Percentiles rank a stretch among this genome's conserved stretches.
phyloP scores from a whole-genome alignment of 2,113 vertebrate genomes.

The Pelobates fuscus region DNA sequence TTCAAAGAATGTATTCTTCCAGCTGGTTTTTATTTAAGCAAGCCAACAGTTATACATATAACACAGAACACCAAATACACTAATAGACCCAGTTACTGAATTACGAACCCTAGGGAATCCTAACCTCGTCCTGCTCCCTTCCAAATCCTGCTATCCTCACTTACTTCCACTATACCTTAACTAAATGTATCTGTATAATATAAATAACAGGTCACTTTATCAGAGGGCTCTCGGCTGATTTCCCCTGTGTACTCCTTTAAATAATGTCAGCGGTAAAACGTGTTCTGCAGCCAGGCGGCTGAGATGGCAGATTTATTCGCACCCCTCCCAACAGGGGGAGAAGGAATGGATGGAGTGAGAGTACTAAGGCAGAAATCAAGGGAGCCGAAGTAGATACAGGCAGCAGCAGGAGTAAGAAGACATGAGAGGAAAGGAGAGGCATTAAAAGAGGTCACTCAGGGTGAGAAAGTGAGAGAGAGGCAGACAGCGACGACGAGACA shows the following conservation, averaged over 20 bases:
- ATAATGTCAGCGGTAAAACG: slow-evolving; percentile 47
- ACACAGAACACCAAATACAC: too few species aligned
- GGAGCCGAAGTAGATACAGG: background rate
- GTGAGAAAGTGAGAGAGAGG: too few species aligned
- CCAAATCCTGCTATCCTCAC: background rate
- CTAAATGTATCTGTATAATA: slow-evolving; percentile 46
- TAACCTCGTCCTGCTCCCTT: background rate
- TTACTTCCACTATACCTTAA: background rate
- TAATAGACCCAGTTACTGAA: background rate
- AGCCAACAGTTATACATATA: too few species aligned
- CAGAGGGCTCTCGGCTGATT: slow-evolving; percentile 46
- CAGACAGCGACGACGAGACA: too few species aligned
- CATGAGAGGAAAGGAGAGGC: too few species aligned
- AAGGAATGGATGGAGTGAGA: background rate
- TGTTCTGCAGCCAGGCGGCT: slow-evolving; percentile 18
- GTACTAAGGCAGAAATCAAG: background rate
- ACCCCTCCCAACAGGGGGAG: background rate
- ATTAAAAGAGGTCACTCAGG: too few species aligned
- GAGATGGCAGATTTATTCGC: slow-evolving; percentile 40
- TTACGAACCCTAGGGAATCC: background rate
- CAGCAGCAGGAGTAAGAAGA: background rate
- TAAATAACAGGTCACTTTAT: slow-evolving; percentile 50
- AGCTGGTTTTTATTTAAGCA: too few species aligned
- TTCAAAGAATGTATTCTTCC: too few species aligned
- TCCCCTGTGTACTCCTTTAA: slow-evolving; percentile 47